phyloP scores from a whole-genome alignment of 2,888 invertebrate species.

The Limnephilus marmoratus region DNA sequence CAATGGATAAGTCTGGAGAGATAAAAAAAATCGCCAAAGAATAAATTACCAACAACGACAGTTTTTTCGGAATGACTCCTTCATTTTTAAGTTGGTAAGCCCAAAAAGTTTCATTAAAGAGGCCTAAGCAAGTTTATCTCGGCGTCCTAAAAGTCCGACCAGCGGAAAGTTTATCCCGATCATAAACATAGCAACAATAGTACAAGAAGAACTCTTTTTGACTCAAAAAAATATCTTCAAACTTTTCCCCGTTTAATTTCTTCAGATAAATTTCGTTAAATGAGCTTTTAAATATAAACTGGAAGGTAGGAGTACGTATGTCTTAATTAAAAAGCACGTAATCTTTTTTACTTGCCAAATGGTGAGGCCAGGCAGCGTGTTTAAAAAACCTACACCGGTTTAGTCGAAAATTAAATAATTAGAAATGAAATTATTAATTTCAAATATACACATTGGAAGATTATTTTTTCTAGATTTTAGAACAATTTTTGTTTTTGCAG shows the following conservation, averaged over 20 bases:
- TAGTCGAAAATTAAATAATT: no score
- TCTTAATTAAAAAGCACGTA: not conserved
- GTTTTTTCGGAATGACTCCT: slow-evolving; percentile 25
- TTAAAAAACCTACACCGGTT: no score
- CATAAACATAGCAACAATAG: slow-evolving; percentile 23
- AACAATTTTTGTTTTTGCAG: no score
- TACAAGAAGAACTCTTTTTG: not conserved
- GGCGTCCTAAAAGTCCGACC: not conserved
- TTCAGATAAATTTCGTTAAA: not conserved
- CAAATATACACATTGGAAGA: no score
- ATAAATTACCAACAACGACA: not conserved
- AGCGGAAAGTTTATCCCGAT: slow-evolving; percentile 4
- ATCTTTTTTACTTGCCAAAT: not conserved
- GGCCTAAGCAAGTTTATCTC: slow-evolving; percentile 13
- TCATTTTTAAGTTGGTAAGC: slow-evolving; percentile 28
- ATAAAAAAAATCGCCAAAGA: slow-evolving; percentile 32
- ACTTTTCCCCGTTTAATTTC: not conserved
- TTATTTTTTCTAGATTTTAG: no score
- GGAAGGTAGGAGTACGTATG: not conserved
- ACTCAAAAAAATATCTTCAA: not conserved
- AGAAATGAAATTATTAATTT: no score
- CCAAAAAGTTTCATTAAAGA: slow-evolving; percentile 25
- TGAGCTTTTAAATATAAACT: not conserved
- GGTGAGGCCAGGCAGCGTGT: not conserved
- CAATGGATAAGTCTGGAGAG: not conserved